Base-by-base conservation (phyloP, 2,797 vertebrate species). In the Alosa sapidissima region DNA sequence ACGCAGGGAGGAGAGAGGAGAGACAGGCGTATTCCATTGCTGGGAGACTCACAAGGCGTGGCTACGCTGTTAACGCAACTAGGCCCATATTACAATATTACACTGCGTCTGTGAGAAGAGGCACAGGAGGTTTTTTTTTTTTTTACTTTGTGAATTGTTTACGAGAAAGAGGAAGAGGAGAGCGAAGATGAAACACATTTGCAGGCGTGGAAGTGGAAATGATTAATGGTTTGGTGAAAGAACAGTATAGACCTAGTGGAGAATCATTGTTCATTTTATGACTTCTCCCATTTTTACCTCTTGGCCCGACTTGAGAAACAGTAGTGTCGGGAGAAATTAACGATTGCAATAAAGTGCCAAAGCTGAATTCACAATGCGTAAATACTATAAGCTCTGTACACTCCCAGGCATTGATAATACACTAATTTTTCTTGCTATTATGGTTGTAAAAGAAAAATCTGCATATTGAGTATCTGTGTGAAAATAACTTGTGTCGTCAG, bases 401-500 rank as follows among this genome's bases (percentile, higher is more conserved):
- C 86, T 86, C 84, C 55, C 81, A 87, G 87, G 81, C 81, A 86
- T 82, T 86, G 88, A 89, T 88, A 87, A 87, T 87, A 83, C 51
- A 83, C 65, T 41, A 45, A 81, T 83, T 84, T 86, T 88, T 81
- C 75, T 84, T 75, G 6, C 47, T 62, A 72, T 88, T 84, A 89
- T 85, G 48, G 62, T 51, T 86, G 24, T 81, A 84, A 86, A 33
- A 21, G n/a, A 47, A 55, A 85, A 89, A 87, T 86, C 83, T 84
- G 81, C 87, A 88, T 87, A 81, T 81, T 84, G 52, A 82, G 81
- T 58, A 84, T 81, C 84, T 41, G 83, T 83, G 83, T 81, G 81
- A 83, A 88, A 87, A 87, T 86, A 89, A 87, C 86, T 87, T 84
- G 82, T 41, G 68, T 86, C 81, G 87, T 84, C 68, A 86, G 81